phyloP scores from a whole-genome alignment of 2,888 invertebrate species.

The Calliphora vomitoria region DNA sequence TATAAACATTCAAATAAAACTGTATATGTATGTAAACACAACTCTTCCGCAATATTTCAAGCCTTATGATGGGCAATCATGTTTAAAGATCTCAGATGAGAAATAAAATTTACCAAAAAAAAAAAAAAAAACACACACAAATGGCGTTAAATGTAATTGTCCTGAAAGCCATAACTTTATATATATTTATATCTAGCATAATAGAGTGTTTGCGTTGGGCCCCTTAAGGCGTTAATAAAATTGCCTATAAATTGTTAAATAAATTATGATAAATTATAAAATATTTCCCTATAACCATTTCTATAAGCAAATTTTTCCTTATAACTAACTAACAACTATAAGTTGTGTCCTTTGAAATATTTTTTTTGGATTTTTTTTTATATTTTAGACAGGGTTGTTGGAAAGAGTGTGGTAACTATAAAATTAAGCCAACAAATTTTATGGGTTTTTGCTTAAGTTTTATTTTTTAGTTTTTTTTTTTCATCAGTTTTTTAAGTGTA shows the following conservation, averaged over 20 bases:
- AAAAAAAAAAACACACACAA: slow-evolving; percentile 50
- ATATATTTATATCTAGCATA: neutral
- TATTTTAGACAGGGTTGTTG: neutral
- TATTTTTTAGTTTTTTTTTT: neutral
- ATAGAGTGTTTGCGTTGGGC: neutral
- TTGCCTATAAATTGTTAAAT: slow-evolving; percentile 53
- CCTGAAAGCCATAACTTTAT: slow-evolving; percentile 62
- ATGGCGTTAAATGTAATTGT: slow-evolving; percentile 74
- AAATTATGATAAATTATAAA: slow-evolving; percentile 61
- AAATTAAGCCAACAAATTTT: slow-evolving; percentile 72
- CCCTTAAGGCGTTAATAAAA: slow-evolving; percentile 34
- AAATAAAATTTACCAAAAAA: slow-evolving; percentile 22
- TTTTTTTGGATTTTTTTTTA: neutral
- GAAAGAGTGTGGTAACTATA: slow-evolving; percentile 23
- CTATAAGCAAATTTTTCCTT: neutral
- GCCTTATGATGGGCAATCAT: slow-evolving; percentile 35
- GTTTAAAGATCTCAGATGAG: slow-evolving; percentile 8
- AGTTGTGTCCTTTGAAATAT: neutral
- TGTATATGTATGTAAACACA: neutral
- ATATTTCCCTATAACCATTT: slow-evolving; percentile 29
- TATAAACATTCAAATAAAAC: slow-evolving; percentile 50
- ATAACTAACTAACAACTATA: neutral
- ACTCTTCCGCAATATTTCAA: neutral
- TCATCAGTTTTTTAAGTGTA: slow-evolving; percentile 15
- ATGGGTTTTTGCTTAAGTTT: slow-evolving; percentile 40